These are phyloP conservation scores for Dryadula phaetusa DNA, from an alignment of 2,888 invertebrate species.

Conservation along the genomic window DNA sequence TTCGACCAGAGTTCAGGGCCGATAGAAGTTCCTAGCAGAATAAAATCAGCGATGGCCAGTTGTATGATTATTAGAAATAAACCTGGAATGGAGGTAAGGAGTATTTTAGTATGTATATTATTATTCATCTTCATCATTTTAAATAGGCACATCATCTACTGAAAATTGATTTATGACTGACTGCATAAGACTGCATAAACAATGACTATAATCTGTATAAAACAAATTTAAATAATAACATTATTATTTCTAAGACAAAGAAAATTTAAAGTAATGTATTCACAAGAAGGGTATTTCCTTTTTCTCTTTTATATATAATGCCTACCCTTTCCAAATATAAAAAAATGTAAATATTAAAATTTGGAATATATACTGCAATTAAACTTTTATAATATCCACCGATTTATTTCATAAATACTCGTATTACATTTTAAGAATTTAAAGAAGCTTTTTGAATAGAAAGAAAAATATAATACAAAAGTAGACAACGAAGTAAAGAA, in stretches of 20 bases:
- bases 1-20: conserved; percentile 81
- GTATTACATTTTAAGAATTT: neutral
- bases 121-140: neutral
- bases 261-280: too few species aligned
- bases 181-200: too few species aligned
- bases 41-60: conserved; percentile 78
- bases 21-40: conserved; percentile 71
- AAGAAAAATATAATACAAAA: neutral
- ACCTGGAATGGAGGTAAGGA: conserved; percentile 71
- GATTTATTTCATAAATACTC: neutral
- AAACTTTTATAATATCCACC: too few species aligned
- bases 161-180: too few species aligned
- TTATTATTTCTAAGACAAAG: too few species aligned
- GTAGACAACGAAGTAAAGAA: neutral
- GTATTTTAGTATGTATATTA: conserved; percentile 15
- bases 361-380: too few species aligned
- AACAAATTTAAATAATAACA: too few species aligned
- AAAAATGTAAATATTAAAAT: too few species aligned
- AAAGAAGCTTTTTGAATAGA: neutral
- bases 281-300: too few species aligned
- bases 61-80: conserved; percentile 80
- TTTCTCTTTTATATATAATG: too few species aligned
- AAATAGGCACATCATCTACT: neutral
- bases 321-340: too few species aligned
- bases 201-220: too few species aligned